phyloP scores from a whole-genome alignment of 2,113 vertebrate species.

The Myxocyprinus asiaticus region DNA sequence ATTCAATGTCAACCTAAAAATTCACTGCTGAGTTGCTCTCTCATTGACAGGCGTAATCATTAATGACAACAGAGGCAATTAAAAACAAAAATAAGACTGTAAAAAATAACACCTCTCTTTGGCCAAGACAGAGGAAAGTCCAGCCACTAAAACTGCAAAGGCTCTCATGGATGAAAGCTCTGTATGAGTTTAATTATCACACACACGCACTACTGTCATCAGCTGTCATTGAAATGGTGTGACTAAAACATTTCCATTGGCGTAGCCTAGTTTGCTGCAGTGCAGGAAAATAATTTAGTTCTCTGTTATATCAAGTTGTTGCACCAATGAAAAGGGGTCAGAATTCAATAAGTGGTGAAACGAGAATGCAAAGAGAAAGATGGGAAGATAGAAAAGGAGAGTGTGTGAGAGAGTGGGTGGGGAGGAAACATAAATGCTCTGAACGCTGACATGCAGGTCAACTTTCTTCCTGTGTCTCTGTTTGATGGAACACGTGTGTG shows the following conservation, averaged over 20 bases:
- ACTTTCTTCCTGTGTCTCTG: neutral
- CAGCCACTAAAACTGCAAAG: neutral
- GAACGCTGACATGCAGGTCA: conserved; percentile 20
- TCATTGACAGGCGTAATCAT: neutral
- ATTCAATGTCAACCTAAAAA: neutral
- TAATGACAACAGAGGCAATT: conserved; percentile 1
- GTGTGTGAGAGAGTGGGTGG: neutral
- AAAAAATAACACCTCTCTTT: conserved; percentile 2
- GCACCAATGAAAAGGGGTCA: neutral
- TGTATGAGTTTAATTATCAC: conserved; percentile 24
- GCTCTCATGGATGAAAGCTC: neutral
- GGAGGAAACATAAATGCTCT: conserved; percentile 17
- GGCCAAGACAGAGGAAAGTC: neutral
- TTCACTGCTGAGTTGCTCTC: neutral
- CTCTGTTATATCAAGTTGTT: neutral
- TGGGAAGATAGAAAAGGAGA: neutral
- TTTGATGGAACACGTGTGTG: conserved; percentile 18
- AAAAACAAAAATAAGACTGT: conserved; percentile 2
- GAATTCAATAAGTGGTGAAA: conserved; percentile 12
- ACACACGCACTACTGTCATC: neutral
- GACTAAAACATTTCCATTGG: neutral
- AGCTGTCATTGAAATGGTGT: conserved; percentile 5
- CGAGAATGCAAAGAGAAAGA: neutral
- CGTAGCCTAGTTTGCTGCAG: neutral
- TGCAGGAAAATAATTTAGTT: neutral